Percentiles rank a stretch among this genome's conserved stretches.
Evolutionary conservation across 2,113 vertebrate species (phyloP).

Genomic region (Baryphthengus martii): DNA sequence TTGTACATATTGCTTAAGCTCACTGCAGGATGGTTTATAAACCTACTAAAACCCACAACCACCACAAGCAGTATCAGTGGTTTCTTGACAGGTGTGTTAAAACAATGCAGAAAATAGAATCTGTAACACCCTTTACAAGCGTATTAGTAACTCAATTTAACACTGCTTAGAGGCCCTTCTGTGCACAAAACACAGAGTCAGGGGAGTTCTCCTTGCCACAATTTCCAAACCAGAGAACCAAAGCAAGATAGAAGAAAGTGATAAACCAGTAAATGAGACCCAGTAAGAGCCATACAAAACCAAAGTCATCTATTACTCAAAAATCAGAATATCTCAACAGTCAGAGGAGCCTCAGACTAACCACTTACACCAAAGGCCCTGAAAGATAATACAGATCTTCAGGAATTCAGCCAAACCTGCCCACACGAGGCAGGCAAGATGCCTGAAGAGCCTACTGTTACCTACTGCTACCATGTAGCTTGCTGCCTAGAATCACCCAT

Average conservation of each 20-base stretch:
- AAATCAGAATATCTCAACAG: neutral
- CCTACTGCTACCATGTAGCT: neutral
- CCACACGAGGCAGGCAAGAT: neutral
- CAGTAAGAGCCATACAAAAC: neutral
- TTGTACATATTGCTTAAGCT: neutral
- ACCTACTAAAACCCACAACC: neutral
- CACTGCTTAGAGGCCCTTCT: neutral
- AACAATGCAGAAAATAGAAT: neutral
- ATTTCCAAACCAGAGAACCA: neutral
- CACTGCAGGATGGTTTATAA: neutral
- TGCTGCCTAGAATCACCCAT: neutral
- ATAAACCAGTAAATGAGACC: neutral
- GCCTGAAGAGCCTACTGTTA: neutral
- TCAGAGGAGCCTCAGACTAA: neutral
- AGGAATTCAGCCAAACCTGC: neutral
- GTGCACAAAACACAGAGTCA: neutral
- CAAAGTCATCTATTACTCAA: neutral
- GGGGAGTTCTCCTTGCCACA: neutral
- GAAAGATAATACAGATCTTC: neutral
- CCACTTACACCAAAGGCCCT: neutral
- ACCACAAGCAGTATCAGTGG: neutral
- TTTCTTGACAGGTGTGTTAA: neutral
- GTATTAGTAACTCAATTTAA: neutral
- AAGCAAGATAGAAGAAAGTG: neutral
- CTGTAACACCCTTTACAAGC: neutral